Base-by-base conservation (phyloP, 2,797 vertebrate species). In the Anas flavirostris region DNA sequence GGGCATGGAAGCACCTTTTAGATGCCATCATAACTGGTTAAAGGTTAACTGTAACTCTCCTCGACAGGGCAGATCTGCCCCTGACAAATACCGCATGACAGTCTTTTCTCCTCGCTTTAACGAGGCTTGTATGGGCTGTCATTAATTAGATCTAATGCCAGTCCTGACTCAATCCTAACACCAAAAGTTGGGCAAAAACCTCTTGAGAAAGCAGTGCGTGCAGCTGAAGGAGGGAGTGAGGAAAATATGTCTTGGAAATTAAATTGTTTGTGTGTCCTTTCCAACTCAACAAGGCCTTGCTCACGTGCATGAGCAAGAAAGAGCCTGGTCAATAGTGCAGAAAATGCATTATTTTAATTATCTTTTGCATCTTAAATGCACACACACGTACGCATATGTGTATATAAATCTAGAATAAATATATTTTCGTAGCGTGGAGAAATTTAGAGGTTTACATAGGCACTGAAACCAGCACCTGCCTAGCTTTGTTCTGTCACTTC, bases 1-100 rank as follows among this genome's bases (percentile, higher is more conserved):
- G 86, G 78, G 53, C 81, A 68, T 39, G 67, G 89, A 62, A 86
- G 62, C 56, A 81, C 82, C 90, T 94, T 88, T 43, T 18, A 60
- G 82, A 29, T 87, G 79, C 88, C 88, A 56, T 16, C 72, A n/a
- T 7, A 81, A 85, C 7, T 17, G 56, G 80, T 9, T 81, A 95
- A 88, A 94, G 58, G 92, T 90, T 78, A 64, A 72, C 52, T 43
- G 23, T 26, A 90, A 93, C 80, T 62, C 66, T 28, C 26, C 56
- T 35, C 5, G 80, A 83, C 83, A 68, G 48, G 52, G 82, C 31
- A 4, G 26, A 39, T 77, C 52, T 72, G 48, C 58, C 68, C 11
- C 66, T 43, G 75, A 82, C 82, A 87, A 91, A 96, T 58, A 69
- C 6, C 3, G 0, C 22, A 25, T 1, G 59, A 84, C 78, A 86